These are phyloP conservation scores for Momotus momota DNA, from an alignment of 2,797 vertebrate species.

Conservation along the genomic window DNA sequence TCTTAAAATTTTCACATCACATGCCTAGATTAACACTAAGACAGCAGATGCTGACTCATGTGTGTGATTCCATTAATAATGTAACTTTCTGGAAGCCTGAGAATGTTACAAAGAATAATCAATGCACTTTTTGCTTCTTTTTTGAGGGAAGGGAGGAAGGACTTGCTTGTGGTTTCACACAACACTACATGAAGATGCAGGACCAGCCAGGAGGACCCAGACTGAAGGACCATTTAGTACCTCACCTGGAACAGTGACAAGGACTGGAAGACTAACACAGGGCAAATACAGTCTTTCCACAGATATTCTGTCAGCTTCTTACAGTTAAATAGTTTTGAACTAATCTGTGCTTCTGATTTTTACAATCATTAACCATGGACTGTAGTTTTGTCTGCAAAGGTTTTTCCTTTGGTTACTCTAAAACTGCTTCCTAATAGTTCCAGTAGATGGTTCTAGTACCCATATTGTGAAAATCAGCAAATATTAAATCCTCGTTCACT, in stretches of 20 bases:
- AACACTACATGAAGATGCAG: not conserved
- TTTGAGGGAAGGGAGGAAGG: not conserved
- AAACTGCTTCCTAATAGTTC: not conserved
- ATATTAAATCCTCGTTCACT: not conserved
- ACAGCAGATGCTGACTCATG: not conserved
- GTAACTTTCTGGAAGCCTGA: not conserved
- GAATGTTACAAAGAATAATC: not conserved
- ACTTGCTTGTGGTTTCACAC: not conserved
- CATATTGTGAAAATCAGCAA: not conserved
- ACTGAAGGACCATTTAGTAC: not conserved
- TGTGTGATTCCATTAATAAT: not conserved
- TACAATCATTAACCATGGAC: not conserved
- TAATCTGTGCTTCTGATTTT: not conserved
- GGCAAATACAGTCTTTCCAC: not conserved
- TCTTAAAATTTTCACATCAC: not conserved
- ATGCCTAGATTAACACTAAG: accelerated
- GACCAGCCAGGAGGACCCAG: not conserved
- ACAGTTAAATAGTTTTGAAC: not conserved
- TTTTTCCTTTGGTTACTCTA: not conserved
- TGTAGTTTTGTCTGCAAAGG: not conserved
- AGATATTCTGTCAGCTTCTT: not conserved
- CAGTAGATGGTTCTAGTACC: not conserved
- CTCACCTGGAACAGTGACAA: not conserved
- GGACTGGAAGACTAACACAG: not conserved
- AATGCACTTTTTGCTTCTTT: not conserved